A percentile compares a stretch with the other conserved stretches of the same genome.
Evolutionary conservation across 2,888 invertebrate genomes (phyloP).

Genomic region (Exephanes ischioxanthus): DNA sequence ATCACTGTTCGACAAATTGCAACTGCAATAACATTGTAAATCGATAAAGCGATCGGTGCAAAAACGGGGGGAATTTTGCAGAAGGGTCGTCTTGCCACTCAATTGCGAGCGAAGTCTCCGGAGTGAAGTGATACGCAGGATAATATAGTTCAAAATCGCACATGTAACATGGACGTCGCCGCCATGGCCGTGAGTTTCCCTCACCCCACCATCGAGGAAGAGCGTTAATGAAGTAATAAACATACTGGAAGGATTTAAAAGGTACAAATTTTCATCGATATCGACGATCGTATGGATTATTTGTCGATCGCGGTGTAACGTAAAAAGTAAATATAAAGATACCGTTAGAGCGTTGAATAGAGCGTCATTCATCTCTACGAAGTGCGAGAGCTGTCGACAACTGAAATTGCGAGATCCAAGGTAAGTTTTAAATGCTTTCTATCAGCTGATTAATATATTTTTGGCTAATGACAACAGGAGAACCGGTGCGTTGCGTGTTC

Average conservation of each 20-base stretch:
- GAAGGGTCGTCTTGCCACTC: neutral
- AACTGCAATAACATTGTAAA: neutral
- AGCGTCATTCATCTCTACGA: slow-evolving; percentile 24
- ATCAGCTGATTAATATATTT: slow-evolving; percentile 49
- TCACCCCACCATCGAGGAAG: slow-evolving; percentile 17
- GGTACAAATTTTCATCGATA: slow-evolving; percentile 53
- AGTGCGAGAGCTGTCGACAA: slow-evolving; percentile 26
- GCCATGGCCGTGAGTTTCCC: slow-evolving; percentile 27
- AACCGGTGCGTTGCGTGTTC: neutral
- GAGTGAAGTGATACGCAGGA: neutral
- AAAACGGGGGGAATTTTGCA: neutral
- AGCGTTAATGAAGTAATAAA: slow-evolving; percentile 67
- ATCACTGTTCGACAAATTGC: neutral
- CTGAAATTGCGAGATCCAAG: slow-evolving; percentile 48
- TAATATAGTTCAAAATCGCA: slow-evolving; percentile 37
- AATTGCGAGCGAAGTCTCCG: neutral
- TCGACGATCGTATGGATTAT: slow-evolving; percentile 29
- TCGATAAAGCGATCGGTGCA: neutral
- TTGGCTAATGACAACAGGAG: slow-evolving; percentile 19
- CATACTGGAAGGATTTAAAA: slow-evolving; percentile 65
- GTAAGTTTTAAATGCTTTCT: slow-evolving; percentile 45
- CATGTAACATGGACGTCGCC: slow-evolving; percentile 51
- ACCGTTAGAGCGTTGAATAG: neutral
- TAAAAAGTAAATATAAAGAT: neutral
- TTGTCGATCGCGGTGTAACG: neutral